Conservation (phyloP, 1,140 invertebrate genomes). For the Planococcus citri region DNA sequence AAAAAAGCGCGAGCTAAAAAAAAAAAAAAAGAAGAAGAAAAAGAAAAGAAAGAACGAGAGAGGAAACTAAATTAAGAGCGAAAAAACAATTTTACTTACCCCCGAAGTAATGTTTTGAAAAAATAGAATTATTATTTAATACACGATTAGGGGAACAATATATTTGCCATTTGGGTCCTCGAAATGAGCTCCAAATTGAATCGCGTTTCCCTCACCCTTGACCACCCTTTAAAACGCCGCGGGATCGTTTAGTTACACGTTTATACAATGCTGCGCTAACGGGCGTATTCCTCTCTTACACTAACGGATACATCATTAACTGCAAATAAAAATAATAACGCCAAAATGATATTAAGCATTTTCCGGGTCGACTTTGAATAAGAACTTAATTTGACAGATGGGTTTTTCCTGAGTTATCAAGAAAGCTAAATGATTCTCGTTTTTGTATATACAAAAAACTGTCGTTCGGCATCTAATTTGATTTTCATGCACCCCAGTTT, state of each 20-base stretch:
- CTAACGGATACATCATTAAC: conserved; percentile 19
- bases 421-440: conserved; percentile 12
- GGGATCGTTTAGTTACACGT: conserved; percentile 16
- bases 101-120: conserved; percentile 20
- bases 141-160: conserved; percentile 18
- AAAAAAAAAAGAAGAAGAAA: background rate
- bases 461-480: conserved; percentile 12
- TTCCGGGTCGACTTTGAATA: conserved; percentile 20
- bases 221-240: conserved; percentile 13
- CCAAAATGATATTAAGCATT: conserved; percentile 18
- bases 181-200: conserved; percentile 18
- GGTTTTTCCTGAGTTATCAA: conserved; percentile 18
- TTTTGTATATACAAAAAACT: conserved; percentile 14
- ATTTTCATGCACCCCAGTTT: conserved; percentile 11
- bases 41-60: no score
- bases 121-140: conserved; percentile 21
- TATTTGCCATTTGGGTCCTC: conserved; percentile 16
- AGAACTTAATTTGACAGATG: conserved; percentile 20
- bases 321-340: conserved; percentile 20
- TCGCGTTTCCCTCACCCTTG: conserved; percentile 8
- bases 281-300: conserved; percentile 17
- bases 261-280: conserved; percentile 12
- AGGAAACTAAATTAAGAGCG: conserved; percentile 8
- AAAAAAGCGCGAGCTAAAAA: background rate
- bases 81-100: conserved; percentile 20